Percentiles rank a stretch among this genome's conserved stretches.
Conservation (phyloP, 2,888 invertebrate species). For the Apodemia mormo region DNA sequence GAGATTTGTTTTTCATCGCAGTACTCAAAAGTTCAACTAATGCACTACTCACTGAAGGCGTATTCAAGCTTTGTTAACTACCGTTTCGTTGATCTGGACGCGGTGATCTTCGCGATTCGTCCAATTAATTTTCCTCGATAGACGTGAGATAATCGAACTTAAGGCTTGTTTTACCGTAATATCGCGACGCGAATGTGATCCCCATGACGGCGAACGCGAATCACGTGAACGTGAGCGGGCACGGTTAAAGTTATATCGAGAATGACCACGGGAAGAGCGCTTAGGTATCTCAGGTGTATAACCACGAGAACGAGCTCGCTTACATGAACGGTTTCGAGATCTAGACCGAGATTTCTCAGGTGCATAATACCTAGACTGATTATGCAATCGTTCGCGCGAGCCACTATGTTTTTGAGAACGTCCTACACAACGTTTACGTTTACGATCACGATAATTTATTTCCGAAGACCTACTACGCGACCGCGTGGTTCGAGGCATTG, state of each 20-base stretch:
- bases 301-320: neutral
- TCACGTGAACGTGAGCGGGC: neutral
- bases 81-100: neutral
- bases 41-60: neutral
- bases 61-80: neutral
- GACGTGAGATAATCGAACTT: neutral
- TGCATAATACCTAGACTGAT: too few relatives aligned
- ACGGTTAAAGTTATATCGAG: neutral
- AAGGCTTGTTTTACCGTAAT: neutral
- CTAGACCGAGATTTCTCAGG: neutral
- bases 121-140: neutral
- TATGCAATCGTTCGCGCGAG: too few relatives aligned
- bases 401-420: too few relatives aligned
- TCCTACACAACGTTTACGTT: too few relatives aligned
- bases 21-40: neutral
- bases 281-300: neutral
- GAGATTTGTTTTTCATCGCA: neutral
- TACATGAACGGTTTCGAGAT: neutral
- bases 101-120: neutral
- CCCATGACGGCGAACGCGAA: neutral
- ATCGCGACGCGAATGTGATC: neutral
- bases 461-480: too few relatives aligned
- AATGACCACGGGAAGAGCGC: neutral
- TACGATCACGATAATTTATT: too few relatives aligned
- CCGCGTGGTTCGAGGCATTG: neutral